phyloP scores from a whole-genome alignment of 1,140 invertebrate species.

The Eumeta japonica region DNA sequence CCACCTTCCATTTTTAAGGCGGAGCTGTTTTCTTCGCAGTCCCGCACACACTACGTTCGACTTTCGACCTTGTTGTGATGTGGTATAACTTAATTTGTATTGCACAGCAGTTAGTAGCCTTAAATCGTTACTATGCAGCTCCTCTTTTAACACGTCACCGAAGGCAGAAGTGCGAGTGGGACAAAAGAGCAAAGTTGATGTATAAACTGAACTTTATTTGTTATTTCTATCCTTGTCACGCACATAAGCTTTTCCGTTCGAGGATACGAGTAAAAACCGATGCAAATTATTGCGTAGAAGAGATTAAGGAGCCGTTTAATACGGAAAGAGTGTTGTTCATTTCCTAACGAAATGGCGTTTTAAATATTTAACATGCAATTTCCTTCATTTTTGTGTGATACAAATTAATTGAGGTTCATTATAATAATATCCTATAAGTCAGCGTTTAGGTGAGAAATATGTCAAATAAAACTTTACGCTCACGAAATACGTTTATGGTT shows the following conservation, averaged over 20 bases:
- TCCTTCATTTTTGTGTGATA: constrained; percentile 42
- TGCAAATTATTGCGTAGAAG: constrained; percentile 19
- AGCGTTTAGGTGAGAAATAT: constrained; percentile 8
- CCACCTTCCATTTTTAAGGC: constrained; percentile 59
- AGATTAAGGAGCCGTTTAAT: constrained; percentile 50
- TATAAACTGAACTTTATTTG: constrained; percentile 7
- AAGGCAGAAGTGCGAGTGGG: constrained; percentile 28
- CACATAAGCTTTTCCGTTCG: constrained; percentile 18
- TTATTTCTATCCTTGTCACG: constrained; percentile 22
- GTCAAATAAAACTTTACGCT: not conserved
- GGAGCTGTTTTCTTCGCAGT: constrained; percentile 46
- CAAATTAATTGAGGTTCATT: constrained; percentile 25
- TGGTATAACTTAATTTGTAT: too few species aligned
- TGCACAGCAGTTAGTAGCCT: constrained; percentile 26
- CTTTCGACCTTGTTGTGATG: constrained; percentile 16
- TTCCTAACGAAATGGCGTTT: constrained; percentile 41
- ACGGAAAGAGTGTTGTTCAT: constrained; percentile 46
- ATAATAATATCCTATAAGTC: constrained; percentile 32
- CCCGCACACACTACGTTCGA: constrained; percentile 11
- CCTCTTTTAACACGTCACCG: constrained; percentile 31
- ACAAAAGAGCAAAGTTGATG: constrained; percentile 18
- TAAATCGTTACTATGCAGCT: constrained; percentile 29
- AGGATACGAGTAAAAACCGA: constrained; percentile 22
- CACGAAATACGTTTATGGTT: too few species aligned
- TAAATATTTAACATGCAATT: constrained; percentile 56